Conservation (phyloP, 1,140 invertebrate genomes). For the Ruditapes philippinarum region DNA sequence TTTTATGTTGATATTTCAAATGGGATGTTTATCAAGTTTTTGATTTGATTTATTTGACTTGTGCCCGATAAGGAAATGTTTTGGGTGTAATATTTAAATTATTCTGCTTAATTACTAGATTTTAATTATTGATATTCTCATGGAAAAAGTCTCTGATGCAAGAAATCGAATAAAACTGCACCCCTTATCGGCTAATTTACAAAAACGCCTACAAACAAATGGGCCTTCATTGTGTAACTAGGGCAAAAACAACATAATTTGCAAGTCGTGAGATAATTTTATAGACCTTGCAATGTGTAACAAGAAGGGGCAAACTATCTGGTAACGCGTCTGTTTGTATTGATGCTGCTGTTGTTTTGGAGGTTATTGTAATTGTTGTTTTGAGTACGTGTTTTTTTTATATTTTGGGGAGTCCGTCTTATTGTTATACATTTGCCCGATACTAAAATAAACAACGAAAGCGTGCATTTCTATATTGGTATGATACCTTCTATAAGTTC, state of each 20-base stretch:
- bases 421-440: no score
- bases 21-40: neutral
- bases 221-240: neutral
- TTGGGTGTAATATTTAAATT: constrained; percentile 8
- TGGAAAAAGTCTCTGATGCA: constrained; percentile 1
- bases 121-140: constrained; percentile 19
- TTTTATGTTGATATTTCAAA: constrained; percentile 5
- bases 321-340: no score
- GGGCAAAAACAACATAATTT: neutral
- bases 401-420: no score
- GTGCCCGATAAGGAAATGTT: neutral
- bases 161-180: neutral
- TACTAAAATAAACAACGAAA: no score
- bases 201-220: neutral
- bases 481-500: no score
- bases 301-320: no score
- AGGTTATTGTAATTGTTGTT: no score
- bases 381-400: no score
- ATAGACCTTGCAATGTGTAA: no score
- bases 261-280: neutral
- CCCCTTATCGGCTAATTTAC: constrained; percentile 1
- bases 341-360: no score
- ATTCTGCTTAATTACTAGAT: constrained; percentile 22
- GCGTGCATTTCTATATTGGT: no score
- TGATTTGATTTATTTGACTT: constrained; percentile 23